Percentiles rank a stretch among this genome's conserved stretches.
Evolutionary conservation across 2,888 invertebrate species (phyloP).

Genomic region (Pammene fasciana): DNA sequence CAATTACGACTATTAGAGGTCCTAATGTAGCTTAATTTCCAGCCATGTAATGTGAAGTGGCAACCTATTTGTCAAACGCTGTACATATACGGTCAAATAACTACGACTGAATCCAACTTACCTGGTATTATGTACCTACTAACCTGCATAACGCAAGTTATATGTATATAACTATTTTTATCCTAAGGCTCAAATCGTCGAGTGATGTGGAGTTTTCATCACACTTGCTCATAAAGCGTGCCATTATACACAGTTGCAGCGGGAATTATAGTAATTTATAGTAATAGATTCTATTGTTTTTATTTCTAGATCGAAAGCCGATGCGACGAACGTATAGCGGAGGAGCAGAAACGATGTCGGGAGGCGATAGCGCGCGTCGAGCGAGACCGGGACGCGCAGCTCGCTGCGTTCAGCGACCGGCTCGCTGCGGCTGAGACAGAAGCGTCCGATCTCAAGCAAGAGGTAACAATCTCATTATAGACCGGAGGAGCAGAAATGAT

Average conservation of each 20-base stretch:
- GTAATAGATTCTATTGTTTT: background rate
- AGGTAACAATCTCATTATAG: slow-evolving; percentile 58
- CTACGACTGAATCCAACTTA: background rate
- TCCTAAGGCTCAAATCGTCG: too few species aligned
- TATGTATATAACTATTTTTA: too few species aligned
- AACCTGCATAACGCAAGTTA: background rate
- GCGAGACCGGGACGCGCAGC: slow-evolving; percentile 86
- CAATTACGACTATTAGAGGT: slow-evolving; percentile 18
- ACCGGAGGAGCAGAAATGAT: slow-evolving; percentile 88
- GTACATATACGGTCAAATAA: background rate
- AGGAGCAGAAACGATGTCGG: slow-evolving; percentile 93
- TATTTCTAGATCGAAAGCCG: slow-evolving; percentile 86
- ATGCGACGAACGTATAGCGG: slow-evolving; percentile 88
- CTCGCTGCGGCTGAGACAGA: slow-evolving; percentile 79
- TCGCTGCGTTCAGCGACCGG: slow-evolving; percentile 71
- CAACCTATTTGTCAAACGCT: background rate
- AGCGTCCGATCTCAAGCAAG: slow-evolving; percentile 80
- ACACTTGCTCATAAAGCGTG: too few species aligned
- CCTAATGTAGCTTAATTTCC: slow-evolving; percentile 17
- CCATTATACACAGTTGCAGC: too few species aligned
- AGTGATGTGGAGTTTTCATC: too few species aligned
- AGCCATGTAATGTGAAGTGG: slow-evolving; percentile 11
- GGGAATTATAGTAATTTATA: too few species aligned
- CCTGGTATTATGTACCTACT: background rate
- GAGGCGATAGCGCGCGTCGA: slow-evolving; percentile 93